Evolutionary conservation across 2,888 invertebrate species (phyloP), one percentile per base, ranked within the genome.

Genomic region (Chloroclystis v-ata): DNA sequence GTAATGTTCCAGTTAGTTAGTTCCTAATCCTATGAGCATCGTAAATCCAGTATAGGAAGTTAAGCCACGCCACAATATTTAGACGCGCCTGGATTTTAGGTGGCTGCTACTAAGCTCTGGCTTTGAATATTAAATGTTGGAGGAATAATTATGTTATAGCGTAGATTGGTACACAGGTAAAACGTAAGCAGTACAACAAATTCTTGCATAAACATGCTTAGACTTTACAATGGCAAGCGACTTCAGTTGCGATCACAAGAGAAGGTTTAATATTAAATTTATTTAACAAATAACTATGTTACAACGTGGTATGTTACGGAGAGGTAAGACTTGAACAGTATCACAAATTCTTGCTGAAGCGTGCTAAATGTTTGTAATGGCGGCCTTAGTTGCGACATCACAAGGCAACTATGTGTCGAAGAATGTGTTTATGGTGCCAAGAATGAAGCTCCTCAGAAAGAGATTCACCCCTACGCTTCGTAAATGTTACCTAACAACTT

Each of bases 351-450:
- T 78, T 66, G 43, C 59, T 62, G 68, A 66, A 71, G 69, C 70
- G 66, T 67, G 47, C 72, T 72, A 78, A 78, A 74, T 75, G 75
- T 75, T 73, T 74, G 75, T 78, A 75, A 78, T 67, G 65, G 59
- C 65, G 61, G 73, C 72, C 75, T 76, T 77, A 78, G 79, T 79
- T 75, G 79, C 73, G 78, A 81, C 82, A 75, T 78, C 78, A 68
- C 59, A 67, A 67, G 68, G 67, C 74, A 86, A 86, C 84, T 83
- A 85, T 85, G 84, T 83, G 85, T 80, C 79, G 78, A 83, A 85
- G 83, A 84, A 86, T 86, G 84, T 81, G 82, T 85, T 84, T 84
- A 83, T 78, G 77, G 78, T 79, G 82, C 81, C 82, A 82, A 78
- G 80, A 81, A 82, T 82, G 76, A 70, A 75, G 78, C 84, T 82